Evolutionary conservation across 2,113 vertebrate species (phyloP), one percentile per base, ranked within the genome.

Genomic region (Hypocryptadius cinnamomeus): DNA sequence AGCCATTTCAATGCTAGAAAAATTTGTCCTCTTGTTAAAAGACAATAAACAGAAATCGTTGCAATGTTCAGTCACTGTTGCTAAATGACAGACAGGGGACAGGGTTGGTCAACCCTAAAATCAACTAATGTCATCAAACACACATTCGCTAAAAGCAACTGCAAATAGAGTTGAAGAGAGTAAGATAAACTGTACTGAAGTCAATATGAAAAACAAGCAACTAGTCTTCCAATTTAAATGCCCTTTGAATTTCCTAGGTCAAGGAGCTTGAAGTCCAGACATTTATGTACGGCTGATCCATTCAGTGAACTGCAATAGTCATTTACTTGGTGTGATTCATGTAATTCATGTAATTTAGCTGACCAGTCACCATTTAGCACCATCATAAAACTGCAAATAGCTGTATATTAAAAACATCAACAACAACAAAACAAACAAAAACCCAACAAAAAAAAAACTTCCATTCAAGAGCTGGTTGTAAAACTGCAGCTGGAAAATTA

Each of bases 101-200:
- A 77, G 35, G 8, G 28, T 11, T 85, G 81, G 37, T 91, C 79
- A 92, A 48, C 68, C 82, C 39, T 92, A 91, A 92, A 93, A 94
- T 48, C 33, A 63, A 37, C 79, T 78, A 93, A 83, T 80, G 82
- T 60, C 90, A 69, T 74, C 64, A 83, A 85, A 64, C 51, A 60
- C 4, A 3, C 25, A 10, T 48, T 37, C 72, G 40, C 60, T 92
- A 83, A 96, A 89, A 94, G 71, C 68, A 63, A 20, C 53, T 72
- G 61, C 45, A 81, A n/a, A 72, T 39, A 63, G 37, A 73, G 25
- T 31, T 40, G 44, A 64, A 70, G 33, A 53, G 15, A 27, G 31
- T 40, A 63, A 85, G 54, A 72, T 28, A 68, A 85, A 83, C 35
- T 37, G 24, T 13, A 48, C 28, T 33, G 31, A 83, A 66, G 51